These are phyloP conservation scores for Scleropages formosus DNA, from an alignment of 2,797 vertebrate species.

Conservation along the genomic window DNA sequence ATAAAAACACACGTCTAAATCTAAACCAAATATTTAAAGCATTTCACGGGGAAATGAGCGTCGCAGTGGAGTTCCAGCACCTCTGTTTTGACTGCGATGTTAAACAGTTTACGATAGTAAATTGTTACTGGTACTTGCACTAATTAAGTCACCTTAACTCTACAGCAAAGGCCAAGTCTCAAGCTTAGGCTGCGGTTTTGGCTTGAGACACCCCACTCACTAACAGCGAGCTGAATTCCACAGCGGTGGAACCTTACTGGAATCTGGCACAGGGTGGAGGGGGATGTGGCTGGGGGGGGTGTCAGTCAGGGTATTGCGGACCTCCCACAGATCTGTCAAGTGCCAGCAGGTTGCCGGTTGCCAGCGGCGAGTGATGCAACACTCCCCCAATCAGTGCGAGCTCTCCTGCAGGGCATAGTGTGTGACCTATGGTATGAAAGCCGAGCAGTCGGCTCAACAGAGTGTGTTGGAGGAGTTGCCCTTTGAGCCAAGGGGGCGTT, in stretches of 20 bases:
- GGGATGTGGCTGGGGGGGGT: not conserved
- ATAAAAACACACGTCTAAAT: slow-evolving; percentile 2
- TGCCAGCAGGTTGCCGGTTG: too few species aligned
- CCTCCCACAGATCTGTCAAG: too few species aligned
- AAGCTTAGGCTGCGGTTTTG: too few species aligned
- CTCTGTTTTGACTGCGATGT: not conserved
- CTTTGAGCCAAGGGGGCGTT: too few species aligned
- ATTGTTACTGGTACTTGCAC: not conserved
- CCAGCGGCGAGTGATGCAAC: too few species aligned
- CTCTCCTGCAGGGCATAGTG: too few species aligned
- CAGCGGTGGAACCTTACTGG: not conserved
- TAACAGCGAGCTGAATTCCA: slow-evolving; percentile 8
- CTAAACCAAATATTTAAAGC: slow-evolving; percentile 20
- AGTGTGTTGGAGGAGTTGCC: too few species aligned
- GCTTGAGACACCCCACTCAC: too few species aligned
- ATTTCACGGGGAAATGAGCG: not conserved
- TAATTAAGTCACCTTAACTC: not conserved
- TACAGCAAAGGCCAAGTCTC: not conserved
- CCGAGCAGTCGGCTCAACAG: too few species aligned
- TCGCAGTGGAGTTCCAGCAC: not conserved
- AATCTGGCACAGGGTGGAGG: too few species aligned
- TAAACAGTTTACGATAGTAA: not conserved
- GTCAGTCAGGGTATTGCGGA: not conserved
- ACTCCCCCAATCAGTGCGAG: too few species aligned
- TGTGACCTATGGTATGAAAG: too few species aligned